These are phyloP conservation scores for Bimastos eiseni DNA, from an alignment of 2,888 invertebrate genomes.

Conservation along the genomic window DNA sequence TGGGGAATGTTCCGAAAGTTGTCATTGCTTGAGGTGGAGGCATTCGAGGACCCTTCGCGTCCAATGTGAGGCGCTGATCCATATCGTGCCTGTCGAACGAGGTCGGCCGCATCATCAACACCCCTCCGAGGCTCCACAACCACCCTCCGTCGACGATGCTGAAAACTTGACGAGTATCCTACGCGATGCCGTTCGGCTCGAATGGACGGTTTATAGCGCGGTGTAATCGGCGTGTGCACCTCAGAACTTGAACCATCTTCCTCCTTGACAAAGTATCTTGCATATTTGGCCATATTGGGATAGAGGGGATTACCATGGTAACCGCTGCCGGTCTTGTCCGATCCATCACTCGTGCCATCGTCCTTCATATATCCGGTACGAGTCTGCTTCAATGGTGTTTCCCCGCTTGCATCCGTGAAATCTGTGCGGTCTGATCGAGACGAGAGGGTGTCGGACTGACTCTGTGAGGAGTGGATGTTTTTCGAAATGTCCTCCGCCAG, in stretches of 20 bases:
- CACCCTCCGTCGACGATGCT: constrained; percentile 26
- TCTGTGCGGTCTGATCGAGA: constrained; percentile 16
- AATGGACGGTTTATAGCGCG: constrained; percentile 16
- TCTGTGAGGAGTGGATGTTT: not conserved
- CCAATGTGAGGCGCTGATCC: constrained; percentile 21
- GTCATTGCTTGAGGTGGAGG: not conserved
- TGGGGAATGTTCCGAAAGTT: not conserved
- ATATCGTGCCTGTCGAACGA: not conserved
- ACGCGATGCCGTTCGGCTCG: constrained; percentile 26
- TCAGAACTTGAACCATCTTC: not conserved
- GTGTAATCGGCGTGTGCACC: not conserved
- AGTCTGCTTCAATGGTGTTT: not conserved
- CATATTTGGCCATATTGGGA: constrained; percentile 29
- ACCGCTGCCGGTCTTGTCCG: not conserved
- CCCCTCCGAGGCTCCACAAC: not conserved
- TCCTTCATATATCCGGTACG: not conserved
- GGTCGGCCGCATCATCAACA: constrained; percentile 19
- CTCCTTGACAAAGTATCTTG: constrained; percentile 26
- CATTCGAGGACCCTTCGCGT: not conserved
- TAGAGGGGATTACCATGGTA: constrained; percentile 26
- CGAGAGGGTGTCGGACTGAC: not conserved
- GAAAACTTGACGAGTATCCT: constrained; percentile 25
- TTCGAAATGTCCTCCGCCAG: constrained; percentile 19
- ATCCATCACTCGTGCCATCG: not conserved
- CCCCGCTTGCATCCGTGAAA: not conserved